These are phyloP conservation scores for Tenualosa ilisha DNA, from an alignment of 2,797 vertebrate genomes.

Conservation along the genomic window DNA sequence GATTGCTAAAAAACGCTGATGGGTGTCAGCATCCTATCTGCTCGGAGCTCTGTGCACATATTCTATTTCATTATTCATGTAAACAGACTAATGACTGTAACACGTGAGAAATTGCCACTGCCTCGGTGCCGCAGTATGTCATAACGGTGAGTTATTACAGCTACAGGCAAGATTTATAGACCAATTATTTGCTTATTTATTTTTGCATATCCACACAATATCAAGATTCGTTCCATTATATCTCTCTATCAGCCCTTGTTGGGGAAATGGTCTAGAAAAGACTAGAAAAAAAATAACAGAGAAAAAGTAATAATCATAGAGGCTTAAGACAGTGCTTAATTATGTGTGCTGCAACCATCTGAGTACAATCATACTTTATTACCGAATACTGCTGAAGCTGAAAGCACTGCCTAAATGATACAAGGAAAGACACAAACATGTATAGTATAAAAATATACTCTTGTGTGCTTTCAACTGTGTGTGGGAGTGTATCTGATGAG, in stretches of 20 bases:
- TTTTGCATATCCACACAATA: slow-evolving; percentile 43
- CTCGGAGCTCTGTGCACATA: background rate
- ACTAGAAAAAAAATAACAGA: background rate
- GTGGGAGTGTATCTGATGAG: background rate
- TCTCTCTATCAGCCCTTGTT: slow-evolving; percentile 4
- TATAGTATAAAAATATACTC: background rate
- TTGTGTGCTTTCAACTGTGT: background rate
- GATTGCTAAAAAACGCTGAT: background rate
- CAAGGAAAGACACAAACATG: background rate
- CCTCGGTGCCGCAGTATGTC: slow-evolving; percentile 30
- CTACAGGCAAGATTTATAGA: slow-evolving; percentile 37
- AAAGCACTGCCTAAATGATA: background rate
- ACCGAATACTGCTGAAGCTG: background rate
- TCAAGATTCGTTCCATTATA: slow-evolving; percentile 37
- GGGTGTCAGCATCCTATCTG: background rate
- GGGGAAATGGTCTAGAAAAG: background rate
- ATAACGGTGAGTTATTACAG: slow-evolving; percentile 48
- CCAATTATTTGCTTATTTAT: slow-evolving; percentile 45
- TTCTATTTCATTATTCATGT: slow-evolving; percentile 51
- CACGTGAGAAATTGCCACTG: slow-evolving; percentile 30
- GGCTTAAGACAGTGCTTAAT: background rate
- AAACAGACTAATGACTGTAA: slow-evolving; percentile 44
- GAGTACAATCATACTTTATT: background rate
- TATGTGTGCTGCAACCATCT: background rate
- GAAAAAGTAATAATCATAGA: background rate